A percentile compares a stretch with the other conserved stretches of the same genome.
phyloP scores from a whole-genome alignment of 2,113 vertebrate species.

The Mionectes macconnelli region DNA sequence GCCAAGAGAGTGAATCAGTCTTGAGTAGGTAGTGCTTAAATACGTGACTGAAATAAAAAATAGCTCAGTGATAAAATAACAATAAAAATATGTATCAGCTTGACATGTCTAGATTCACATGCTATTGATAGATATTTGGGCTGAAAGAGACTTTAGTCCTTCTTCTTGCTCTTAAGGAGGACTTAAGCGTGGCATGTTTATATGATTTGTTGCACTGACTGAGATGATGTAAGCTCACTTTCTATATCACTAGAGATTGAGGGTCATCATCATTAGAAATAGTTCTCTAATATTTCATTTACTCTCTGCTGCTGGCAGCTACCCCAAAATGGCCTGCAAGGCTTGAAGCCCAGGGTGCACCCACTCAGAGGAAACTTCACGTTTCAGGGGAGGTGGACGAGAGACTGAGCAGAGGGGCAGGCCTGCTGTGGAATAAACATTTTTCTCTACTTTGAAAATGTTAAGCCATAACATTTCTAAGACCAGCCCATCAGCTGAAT shows the following conservation, averaged over 20 bases:
- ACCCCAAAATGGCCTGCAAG: no score
- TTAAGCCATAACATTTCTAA: neutral
- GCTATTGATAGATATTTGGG: neutral
- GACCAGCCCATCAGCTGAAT: neutral
- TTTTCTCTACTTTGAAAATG: neutral
- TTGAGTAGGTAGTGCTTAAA: neutral
- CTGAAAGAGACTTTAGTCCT: neutral
- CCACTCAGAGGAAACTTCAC: neutral
- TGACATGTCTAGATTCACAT: neutral
- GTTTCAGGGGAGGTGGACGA: neutral
- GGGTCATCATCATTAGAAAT: neutral
- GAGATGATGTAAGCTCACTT: neutral
- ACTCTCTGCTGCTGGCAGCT: neutral
- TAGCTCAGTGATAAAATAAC: neutral
- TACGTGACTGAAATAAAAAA: neutral
- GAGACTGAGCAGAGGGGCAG: neutral
- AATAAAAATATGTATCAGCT: neutral
- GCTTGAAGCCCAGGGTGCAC: neutral
- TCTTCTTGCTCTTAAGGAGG: neutral
- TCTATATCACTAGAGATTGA: accelerated
- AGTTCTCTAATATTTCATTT: neutral
- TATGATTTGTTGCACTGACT: neutral
- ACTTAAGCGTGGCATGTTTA: neutral
- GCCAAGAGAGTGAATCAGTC: neutral
- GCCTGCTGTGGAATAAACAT: neutral